Conservation (phyloP, 2,888 invertebrate species). For the Acrocyrtus sp. region DNA sequence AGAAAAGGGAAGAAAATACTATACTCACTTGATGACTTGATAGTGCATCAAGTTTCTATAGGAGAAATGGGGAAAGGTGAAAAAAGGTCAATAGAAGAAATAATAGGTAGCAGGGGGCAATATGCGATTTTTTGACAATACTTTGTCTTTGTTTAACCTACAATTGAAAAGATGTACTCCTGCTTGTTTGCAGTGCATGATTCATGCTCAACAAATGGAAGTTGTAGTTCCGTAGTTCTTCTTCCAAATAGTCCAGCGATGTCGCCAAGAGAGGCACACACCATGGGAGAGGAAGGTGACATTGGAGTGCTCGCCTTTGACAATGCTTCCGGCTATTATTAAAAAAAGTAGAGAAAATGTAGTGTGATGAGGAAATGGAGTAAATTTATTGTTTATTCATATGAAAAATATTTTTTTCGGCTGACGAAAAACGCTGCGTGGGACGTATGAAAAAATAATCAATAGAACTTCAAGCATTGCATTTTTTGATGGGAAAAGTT, state of each 20-base stretch:
- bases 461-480: no score
- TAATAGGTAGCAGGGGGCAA: neutral
- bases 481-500: no score
- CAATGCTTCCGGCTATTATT: constrained; percentile 78
- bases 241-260: constrained; percentile 68
- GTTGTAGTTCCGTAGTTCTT: constrained; percentile 65
- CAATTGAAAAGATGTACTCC: constrained; percentile 88
- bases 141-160: no score
- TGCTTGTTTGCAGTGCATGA: constrained; percentile 89
- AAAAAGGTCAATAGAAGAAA: neutral
- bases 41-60: neutral
- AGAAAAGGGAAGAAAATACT: neutral
- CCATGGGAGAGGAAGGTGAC: constrained; percentile 75
- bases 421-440: neutral
- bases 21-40: neutral
- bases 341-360: constrained; percentile 6
- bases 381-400: neutral
- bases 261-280: constrained; percentile 67
- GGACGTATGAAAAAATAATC: neutral
- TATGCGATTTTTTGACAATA: neutral
- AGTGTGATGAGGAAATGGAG: neutral
- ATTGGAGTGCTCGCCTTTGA: constrained; percentile 87
- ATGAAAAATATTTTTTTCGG: neutral
- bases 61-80: neutral
- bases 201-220: constrained; percentile 85